Conservation (phyloP, 1,140 invertebrate species). For the Pseudomyrmex concolor region DNA sequence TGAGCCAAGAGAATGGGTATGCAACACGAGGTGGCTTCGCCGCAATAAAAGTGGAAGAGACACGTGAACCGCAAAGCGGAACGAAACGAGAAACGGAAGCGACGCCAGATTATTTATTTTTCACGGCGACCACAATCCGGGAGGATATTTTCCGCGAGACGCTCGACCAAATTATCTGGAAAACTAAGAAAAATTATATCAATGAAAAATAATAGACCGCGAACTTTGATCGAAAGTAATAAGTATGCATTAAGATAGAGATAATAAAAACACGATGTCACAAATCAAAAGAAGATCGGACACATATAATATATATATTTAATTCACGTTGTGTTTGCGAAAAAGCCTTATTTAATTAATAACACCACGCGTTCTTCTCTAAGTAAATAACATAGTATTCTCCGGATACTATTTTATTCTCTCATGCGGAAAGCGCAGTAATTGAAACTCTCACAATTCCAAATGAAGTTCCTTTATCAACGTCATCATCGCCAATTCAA, state of each 20-base stretch:
- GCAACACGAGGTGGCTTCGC: conserved; percentile 64
- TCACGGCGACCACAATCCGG: conserved; percentile 76
- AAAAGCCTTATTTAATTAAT: too few relatives aligned
- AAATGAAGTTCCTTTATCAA: background rate
- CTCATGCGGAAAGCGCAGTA: background rate
- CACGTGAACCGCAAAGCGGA: conserved; percentile 65
- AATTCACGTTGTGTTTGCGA: too few relatives aligned
- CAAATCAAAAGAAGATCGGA: background rate
- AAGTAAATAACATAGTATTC: too few relatives aligned
- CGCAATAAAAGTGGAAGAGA: conserved; percentile 65
- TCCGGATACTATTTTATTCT: background rate
- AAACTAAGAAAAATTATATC: conserved; percentile 83
- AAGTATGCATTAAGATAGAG: conserved; percentile 45
- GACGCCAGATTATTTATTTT: conserved; percentile 82
- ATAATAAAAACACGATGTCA: background rate
- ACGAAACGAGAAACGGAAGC: conserved; percentile 75
- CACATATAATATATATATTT: background rate
- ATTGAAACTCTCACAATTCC: conserved; percentile 1
- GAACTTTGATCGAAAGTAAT: conserved; percentile 36
- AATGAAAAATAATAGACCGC: conserved; percentile 77
- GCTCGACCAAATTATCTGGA: conserved; percentile 80
- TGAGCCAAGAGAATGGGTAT: conserved; percentile 5
- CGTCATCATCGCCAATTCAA: background rate
- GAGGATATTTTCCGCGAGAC: conserved; percentile 75
- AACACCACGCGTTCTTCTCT: too few relatives aligned